Evolutionary conservation across 30 jellyfish, hydroid and myxozoan species (phyloP), one percentile per base, ranked within the genome.

Genomic region (Turritopsis dohrnii): DNA sequence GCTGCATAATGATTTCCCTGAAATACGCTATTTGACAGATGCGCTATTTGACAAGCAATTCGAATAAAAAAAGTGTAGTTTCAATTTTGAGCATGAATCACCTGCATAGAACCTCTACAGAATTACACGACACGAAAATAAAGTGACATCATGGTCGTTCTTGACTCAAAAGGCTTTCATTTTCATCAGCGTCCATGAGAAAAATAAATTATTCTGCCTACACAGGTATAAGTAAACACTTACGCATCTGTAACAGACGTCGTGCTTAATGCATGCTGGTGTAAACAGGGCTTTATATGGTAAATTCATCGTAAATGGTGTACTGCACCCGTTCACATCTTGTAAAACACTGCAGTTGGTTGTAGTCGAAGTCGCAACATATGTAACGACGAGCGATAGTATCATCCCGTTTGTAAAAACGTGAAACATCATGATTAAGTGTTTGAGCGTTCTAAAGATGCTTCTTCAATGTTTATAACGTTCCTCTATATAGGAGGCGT

Each of bases 271-370:
- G 53, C 87, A 80, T 0, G 87, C 81, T 65, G 85, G 52, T 53
- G 87, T 80, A 53, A 80, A 80, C 80, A 80, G 28, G 17, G 65
- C 79, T n/a, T 52, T 80, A 52, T 80, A 80, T 53, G 87, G 87
- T 4, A 80, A 53, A 41, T 79, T 79, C 28, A 80, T 21, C 4
- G n/a, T 21, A 53, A 80, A 80, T 25, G 87, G 87, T 20, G 79
- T 80, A 29, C 87, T 80, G 87, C 87, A 80, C 18, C 87, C 87
- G 28, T 80, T 80, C 21, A 80, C 26, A 80, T 80, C 26, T 29
- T 80, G 75, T 52, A 28, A 21, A 27, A 80, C 87, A 7, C 30
- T 52, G 54, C 87, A 80, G 18, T 80, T 80, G 13, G 60, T 41
- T 13, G 60, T 41, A 5, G 60, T 41, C 60, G 60, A 3, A 5